Evolutionary conservation across 53 echinoderm and acorn worm genomes (phyloP).

Genomic region (Apostichopus leukothele): DNA sequence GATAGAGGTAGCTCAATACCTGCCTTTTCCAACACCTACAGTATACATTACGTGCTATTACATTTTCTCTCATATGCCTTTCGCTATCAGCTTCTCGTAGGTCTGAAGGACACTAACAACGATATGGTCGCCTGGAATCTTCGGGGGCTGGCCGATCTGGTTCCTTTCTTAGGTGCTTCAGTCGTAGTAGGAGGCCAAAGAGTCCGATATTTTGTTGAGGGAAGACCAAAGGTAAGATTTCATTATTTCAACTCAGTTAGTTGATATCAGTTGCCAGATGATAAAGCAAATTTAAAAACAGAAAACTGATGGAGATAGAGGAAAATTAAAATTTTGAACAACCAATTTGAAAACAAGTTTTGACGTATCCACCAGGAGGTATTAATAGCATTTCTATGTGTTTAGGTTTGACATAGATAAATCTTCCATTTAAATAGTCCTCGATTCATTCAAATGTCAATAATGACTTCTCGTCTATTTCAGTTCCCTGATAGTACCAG

Average conservation of each 20-base stretch:
- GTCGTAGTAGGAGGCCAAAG: constrained; percentile 89
- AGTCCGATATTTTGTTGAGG: constrained; percentile 88
- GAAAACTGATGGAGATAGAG: no score
- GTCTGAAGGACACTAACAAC: constrained; percentile 79
- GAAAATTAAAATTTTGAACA: no score
- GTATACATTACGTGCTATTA: neutral
- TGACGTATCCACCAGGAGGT: no score
- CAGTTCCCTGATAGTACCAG: constrained; percentile 14
- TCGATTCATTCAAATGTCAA: neutral
- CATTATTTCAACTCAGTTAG: no score
- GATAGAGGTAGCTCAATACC: no score
- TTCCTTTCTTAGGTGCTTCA: constrained; percentile 74
- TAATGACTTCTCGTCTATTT: neutral
- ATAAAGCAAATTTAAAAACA: no score
- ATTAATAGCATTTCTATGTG: no score
- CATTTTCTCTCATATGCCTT: neutral
- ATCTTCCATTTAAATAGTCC: no score
- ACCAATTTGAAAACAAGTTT: no score
- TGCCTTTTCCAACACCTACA: neutral
- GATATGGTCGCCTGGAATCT: constrained; percentile 84
- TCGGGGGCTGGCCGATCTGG: constrained; percentile 72
- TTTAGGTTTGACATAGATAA: no score
- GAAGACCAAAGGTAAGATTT: constrained; percentile 84
- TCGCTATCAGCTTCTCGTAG: constrained; percentile 70
- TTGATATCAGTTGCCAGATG: no score